Conservation (phyloP, 2,888 invertebrate species). For the Microplitis manilae region DNA sequence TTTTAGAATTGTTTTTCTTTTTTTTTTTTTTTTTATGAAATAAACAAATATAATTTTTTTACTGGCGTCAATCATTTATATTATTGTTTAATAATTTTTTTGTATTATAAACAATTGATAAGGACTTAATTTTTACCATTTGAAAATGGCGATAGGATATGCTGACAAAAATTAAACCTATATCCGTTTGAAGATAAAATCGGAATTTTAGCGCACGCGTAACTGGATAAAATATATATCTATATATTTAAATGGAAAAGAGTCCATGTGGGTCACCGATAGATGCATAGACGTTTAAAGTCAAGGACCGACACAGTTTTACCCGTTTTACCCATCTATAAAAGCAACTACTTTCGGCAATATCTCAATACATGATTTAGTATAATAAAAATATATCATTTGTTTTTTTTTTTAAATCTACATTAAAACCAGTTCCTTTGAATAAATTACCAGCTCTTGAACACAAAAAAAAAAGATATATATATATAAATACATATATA, state of each 20-base stretch:
- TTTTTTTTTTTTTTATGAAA: neutral
- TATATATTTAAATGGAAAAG: neutral
- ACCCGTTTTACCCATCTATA: conserved; percentile 25
- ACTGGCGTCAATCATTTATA: too few relatives aligned
- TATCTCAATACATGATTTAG: conserved; percentile 9
- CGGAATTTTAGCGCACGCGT: conserved; percentile 27
- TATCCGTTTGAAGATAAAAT: conserved; percentile 4
- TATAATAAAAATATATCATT: conserved; percentile 3
- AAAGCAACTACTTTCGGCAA: conserved; percentile 22
- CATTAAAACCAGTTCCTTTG: neutral
- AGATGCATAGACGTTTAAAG: conserved; percentile 15
- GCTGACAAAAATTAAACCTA: neutral
- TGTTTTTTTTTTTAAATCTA: neutral
- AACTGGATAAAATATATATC: conserved; percentile 14
- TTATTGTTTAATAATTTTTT: too few relatives aligned
- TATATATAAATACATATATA: neutral
- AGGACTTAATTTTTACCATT: too few relatives aligned
- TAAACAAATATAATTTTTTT: conserved; percentile 8
- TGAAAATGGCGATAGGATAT: too few relatives aligned
- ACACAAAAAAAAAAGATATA: neutral
- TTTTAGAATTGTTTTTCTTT: conserved; percentile 25
- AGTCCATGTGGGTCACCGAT: conserved; percentile 32
- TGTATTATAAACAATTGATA: too few relatives aligned
- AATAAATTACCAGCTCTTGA: neutral
- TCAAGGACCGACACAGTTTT: conserved; percentile 30